Conservation (phyloP, 1,140 invertebrate species). For the Steinernema khuongi region DNA sequence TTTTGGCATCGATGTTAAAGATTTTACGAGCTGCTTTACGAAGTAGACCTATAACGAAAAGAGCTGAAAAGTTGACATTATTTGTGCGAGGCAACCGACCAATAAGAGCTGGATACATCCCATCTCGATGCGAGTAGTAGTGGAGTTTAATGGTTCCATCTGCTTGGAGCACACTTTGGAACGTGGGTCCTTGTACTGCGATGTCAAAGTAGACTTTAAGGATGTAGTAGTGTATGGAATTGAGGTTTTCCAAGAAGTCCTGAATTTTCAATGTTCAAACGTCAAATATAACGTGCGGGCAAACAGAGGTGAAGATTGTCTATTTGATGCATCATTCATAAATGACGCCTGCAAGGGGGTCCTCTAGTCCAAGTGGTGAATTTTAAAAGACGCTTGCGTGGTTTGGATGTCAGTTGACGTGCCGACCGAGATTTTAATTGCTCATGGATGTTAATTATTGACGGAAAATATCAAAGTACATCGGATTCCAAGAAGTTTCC, state of each 20-base stretch:
- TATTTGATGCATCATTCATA: not conserved
- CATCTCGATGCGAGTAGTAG: conserved; percentile 35
- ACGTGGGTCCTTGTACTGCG: conserved; percentile 34
- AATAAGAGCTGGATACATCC: conserved; percentile 1
- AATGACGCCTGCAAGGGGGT: too few relatives aligned
- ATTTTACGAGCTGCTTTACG: conserved; percentile 25
- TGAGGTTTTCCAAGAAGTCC: conserved; percentile 39
- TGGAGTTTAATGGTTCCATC: conserved; percentile 28
- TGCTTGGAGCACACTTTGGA: conserved; percentile 33
- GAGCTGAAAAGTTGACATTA: too few relatives aligned
- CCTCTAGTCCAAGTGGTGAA: too few relatives aligned
- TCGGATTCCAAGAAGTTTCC: too few relatives aligned
- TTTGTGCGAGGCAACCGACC: too few relatives aligned
- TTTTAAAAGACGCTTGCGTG: too few relatives aligned
- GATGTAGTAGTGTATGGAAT: conserved; percentile 42
- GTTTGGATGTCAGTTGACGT: too few relatives aligned
- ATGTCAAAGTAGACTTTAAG: conserved; percentile 35
- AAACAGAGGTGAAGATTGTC: not conserved
- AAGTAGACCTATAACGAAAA: conserved; percentile 14
- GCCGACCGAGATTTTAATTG: too few relatives aligned
- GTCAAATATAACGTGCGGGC: not conserved
- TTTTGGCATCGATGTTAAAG: conserved; percentile 34
- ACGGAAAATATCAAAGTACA: too few relatives aligned
- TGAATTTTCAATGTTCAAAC: conserved; percentile 18
- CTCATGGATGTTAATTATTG: too few relatives aligned